Base-by-base conservation (phyloP, 2,797 vertebrate genomes). In the Eospalax fontanierii region DNA sequence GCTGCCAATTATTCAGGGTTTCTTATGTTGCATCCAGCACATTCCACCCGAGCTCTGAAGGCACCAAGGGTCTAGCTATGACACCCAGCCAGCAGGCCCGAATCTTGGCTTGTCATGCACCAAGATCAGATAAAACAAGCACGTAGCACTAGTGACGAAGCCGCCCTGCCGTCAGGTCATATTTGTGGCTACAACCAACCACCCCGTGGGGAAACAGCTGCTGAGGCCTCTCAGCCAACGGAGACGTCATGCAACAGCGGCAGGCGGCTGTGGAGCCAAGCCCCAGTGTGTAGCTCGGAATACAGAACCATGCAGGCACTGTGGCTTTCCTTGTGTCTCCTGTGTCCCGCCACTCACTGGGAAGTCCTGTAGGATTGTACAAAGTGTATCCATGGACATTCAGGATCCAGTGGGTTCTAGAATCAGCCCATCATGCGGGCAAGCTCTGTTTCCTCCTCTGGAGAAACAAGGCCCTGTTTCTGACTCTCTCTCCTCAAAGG, bases 231-330 rank as follows among this genome's bases (percentile, higher is more conserved):
- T 3, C 26, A 40, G 33, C 12, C 3, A 2, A 19, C 33, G 19
- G 75, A 83, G 63, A 24, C 4, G 0, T 0, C 85, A 10, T 4
- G 12, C 43, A 22, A 10, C 33, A 16, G n/a, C 1, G 66, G 16
- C 0, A 0, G 0, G 24, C 50, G 21, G 33, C 86, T 74, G 0
- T 9, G 22, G 57, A 30, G 50, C 9, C 8, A 18, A 0, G 5
- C 0, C 0, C 46, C 40, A 4, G 2, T 2, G 16, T 2, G 0
- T n/a, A 73, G 78, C 78, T 54, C 18, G 0, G 50, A 1, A 1
- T 16, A 81, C 0, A 9, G 35, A 75, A 63, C 46, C 38, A 12
- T 0, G 0, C 19, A 19, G 33, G 61, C 1, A 15, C 4, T 0
- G 14, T 21, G 33, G 4, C 40, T 65, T 79, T 9, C 74, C 22